Evolutionary conservation across 2,888 invertebrate genomes (phyloP), one percentile per base, ranked within the genome.

Genomic region (Slavum lentiscoides): DNA sequence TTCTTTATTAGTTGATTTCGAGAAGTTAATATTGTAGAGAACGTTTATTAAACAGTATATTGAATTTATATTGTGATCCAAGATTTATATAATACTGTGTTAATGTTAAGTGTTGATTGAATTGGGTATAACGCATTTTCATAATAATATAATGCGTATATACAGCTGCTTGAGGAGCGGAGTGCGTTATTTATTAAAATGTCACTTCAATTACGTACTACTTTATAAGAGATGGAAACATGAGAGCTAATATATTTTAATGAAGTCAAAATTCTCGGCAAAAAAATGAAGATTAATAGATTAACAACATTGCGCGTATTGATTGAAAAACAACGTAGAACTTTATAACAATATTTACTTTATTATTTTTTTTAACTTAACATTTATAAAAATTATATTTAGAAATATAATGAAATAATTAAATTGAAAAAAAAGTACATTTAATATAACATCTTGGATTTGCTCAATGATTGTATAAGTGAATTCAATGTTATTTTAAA

Each of bases 151-250:
- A 49, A 61, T 30, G 13, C 30, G 19, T 3, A 19, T 43, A 2
- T 30, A 30, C 23, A 23, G 43, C 13, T 53, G 53, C 15, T 13
- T 4, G 13, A 53, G 2, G 13, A 53, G 7, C 19, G 61, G 13
- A 53, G 7, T 23, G 72, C 62, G 49, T 62, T 74, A 62, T 74
- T 74, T 74, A 62, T 74, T 62, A 73, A 73, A 73, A 73, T 73
- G 61, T 73, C 62, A 62, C n/a, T 62, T 74, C 49, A 74, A 74
- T 74, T 74, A 53, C 30, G 30, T 53, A 62, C 53, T 37, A 62
- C n/a, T n/a, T 9, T 62, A n/a, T n/a, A 53, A 30, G 49, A 62
- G 49, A 62, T 49, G 8, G n/a, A 55, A 74, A 62, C 64, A 37
- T 5, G 15, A 53, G 30, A 49, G 17, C 30, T 74, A 43, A 19